Percentiles rank a stretch among this genome's conserved stretches.
phyloP scores from a whole-genome alignment of 2,888 invertebrate genomes.

The Drosophila subsilvestris region DNA sequence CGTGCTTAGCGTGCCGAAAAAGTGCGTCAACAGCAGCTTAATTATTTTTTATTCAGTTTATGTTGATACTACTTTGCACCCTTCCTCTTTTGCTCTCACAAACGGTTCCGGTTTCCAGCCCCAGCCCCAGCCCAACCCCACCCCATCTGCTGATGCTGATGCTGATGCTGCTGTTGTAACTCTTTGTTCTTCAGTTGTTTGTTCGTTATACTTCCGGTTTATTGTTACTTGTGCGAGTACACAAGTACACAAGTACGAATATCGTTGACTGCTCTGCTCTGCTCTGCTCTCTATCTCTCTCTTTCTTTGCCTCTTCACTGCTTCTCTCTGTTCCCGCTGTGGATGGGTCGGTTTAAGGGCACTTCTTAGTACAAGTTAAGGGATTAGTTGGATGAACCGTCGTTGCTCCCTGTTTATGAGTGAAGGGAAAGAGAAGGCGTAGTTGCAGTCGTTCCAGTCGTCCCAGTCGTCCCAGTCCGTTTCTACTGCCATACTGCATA shows the following conservation, averaged over 20 bases:
- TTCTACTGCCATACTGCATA: slow-evolving; percentile 31
- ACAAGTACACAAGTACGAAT: not conserved
- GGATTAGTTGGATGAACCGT: slow-evolving; percentile 57
- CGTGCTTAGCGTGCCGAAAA: slow-evolving; percentile 74
- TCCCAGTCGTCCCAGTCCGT: not conserved
- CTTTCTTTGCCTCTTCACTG: not conserved
- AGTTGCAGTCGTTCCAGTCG: not conserved
- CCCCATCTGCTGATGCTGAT: too few relatives aligned
- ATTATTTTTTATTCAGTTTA: slow-evolving; percentile 71
- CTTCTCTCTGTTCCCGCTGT: slow-evolving; percentile 15
- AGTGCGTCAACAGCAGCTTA: slow-evolving; percentile 77
- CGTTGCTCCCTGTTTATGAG: slow-evolving; percentile 21
- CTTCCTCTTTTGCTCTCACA: not conserved
- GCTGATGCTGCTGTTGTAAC: not conserved
- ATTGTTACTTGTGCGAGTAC: slow-evolving; percentile 56
- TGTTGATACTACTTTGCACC: slow-evolving; percentile 13
- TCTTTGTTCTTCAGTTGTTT: slow-evolving; percentile 48
- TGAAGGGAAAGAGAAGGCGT: not conserved
- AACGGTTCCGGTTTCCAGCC: not conserved
- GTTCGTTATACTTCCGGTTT: slow-evolving; percentile 68
- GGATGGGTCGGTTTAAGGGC: slow-evolving; percentile 55
- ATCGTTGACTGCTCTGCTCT: not conserved
- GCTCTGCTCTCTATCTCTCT: not conserved
- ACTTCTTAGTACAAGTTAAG: slow-evolving; percentile 75
- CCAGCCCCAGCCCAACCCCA: not conserved